phyloP scores from a whole-genome alignment of 2,113 vertebrate genomes.

The Gnathonemus longibarbis region DNA sequence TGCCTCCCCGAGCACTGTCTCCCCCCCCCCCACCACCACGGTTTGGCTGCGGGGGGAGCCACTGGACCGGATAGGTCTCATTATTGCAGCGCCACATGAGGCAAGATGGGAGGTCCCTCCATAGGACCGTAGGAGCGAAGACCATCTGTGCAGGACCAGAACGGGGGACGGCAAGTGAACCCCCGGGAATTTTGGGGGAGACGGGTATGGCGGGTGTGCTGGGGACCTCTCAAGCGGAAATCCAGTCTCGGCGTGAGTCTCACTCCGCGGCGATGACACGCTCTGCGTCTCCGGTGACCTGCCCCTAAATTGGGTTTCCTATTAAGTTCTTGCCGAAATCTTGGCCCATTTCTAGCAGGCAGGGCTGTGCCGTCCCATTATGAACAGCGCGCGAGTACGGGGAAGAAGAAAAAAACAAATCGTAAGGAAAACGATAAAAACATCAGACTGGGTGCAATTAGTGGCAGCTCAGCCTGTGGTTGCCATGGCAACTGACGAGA shows the following conservation, averaged over 20 bases:
- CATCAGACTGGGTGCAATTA: constrained; percentile 20
- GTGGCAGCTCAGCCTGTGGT: not conserved
- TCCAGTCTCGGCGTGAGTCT: not conserved
- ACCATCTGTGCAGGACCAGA: not conserved
- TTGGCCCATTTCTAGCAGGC: not conserved
- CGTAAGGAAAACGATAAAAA: constrained; percentile 13
- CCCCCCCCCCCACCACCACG: not conserved
- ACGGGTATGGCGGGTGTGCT: not conserved
- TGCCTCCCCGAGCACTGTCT: not conserved
- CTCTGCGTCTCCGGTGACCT: not conserved
- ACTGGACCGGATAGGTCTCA: not conserved
- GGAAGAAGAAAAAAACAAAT: constrained; percentile 1
- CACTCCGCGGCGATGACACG: not conserved
- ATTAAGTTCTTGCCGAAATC: not conserved
- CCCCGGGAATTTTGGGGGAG: not conserved
- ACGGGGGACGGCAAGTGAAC: not conserved
- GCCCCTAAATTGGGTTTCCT: not conserved
- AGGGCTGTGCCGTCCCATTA: not conserved
- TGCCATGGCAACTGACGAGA: constrained; percentile 52
- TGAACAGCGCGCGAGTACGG: not conserved
- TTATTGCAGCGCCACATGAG: not conserved
- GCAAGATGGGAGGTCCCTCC: not conserved
- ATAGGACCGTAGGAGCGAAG: not conserved
- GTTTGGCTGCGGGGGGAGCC: not conserved
- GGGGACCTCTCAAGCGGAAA: not conserved